Conservation (phyloP, 2,888 invertebrate genomes). For the Euzetes globulus region DNA sequence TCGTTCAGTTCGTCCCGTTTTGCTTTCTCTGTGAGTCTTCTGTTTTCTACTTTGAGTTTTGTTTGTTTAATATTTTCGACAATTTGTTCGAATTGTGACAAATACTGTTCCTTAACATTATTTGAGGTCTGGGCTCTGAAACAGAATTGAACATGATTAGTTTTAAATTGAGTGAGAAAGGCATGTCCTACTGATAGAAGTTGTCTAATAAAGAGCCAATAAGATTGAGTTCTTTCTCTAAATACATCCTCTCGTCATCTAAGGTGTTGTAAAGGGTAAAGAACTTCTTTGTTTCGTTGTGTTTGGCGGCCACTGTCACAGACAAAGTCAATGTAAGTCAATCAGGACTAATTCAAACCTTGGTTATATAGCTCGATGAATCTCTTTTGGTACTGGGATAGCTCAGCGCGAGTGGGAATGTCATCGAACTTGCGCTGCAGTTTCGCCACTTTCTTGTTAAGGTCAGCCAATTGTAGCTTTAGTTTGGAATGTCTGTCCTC, state of each 20-base stretch:
- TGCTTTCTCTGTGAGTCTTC: slow-evolving; percentile 60
- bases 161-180: neutral
- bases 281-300: slow-evolving; percentile 95
- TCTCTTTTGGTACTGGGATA: slow-evolving; percentile 88
- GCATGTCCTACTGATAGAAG: slow-evolving; percentile 42
- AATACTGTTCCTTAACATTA: slow-evolving; percentile 73
- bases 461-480: slow-evolving; percentile 42
- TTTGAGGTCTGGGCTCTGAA: slow-evolving; percentile 69
- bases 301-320: slow-evolving; percentile 76
- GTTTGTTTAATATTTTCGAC: slow-evolving; percentile 82
- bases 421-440: slow-evolving; percentile 82
- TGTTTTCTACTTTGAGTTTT: slow-evolving; percentile 62
- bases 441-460: slow-evolving; percentile 57
- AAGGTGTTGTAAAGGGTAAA: slow-evolving; percentile 91
- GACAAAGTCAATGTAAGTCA: slow-evolving; percentile 43
- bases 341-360: slow-evolving; percentile 45
- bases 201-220: slow-evolving; percentile 50
- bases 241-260: slow-evolving; percentile 84
- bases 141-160: slow-evolving; percentile 33
- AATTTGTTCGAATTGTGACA: slow-evolving; percentile 80
- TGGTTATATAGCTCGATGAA: slow-evolving; percentile 92
- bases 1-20: slow-evolving; percentile 60
- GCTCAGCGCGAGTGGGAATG: slow-evolving; percentile 82
- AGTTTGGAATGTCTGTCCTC: slow-evolving; percentile 35
- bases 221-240: slow-evolving; percentile 69